Evolutionary conservation across 2,888 invertebrate species (phyloP), one percentile per base, ranked within the genome.

Genomic region (Dolichomitus sp.): DNA sequence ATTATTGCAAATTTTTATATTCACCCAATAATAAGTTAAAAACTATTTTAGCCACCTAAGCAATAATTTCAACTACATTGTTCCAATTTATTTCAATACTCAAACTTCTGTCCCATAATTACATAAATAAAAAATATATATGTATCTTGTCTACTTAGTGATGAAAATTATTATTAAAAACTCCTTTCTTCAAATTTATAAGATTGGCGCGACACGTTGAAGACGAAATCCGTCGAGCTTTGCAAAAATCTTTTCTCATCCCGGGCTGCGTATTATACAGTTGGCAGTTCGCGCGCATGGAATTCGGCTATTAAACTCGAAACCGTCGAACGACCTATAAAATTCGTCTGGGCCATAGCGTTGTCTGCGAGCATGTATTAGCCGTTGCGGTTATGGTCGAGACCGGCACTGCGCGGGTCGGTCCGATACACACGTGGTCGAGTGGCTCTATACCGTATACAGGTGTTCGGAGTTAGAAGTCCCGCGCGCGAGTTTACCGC

Each of bases 281-380:
- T 78, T 75, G 52, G 79, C 68, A 73, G 81, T 57, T 68, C 77
- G 83, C 76, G 85, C 70, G 86, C 86, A 85, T 89, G 90, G 91
- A 92, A 93, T 92, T 92, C 90, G 92, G 92, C 93, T 92, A 92
- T 93, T 93, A 92, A 93, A 91, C 89, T 90, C 89, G 89, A 90
- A 83, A 90, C 90, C 88, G 76, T 83, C 79, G 91, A 92, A 92
- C 91, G 89, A 90, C 92, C 93, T 92, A 93, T 93, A 93, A 93
- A 93, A 92, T 93, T 93, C 92, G 93, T 92, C 93, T 92, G 92
- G 91, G 81, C 88, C 88, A 86, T 37, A 89, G 89, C 88, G 90
- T 90, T 90, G 91, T 91, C 91, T 91, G 91, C 88, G 89, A 89
- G 85, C 85, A 86, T 89, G 90, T 90, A 90, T 91, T 91, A 92